Base-by-base conservation (phyloP, 1,140 invertebrate species). In the Lamellibrachia luymesi region DNA sequence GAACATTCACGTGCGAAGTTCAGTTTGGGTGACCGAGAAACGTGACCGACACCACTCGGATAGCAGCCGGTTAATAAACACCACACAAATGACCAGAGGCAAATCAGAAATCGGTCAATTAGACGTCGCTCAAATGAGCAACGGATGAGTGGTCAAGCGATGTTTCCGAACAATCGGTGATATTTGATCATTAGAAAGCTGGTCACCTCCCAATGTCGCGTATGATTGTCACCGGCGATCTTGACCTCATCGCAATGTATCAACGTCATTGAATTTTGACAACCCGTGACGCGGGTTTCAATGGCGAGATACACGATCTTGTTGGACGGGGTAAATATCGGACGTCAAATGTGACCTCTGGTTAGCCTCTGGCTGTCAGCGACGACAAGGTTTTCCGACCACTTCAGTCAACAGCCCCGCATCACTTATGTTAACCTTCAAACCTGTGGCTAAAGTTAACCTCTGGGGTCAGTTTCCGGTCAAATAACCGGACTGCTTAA, bases 1-100 rank as follows among this genome's bases (percentile, higher is more conserved):
- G 64, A 80, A 80, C 64, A 80, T 80, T 80, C 64, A 80, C 64
- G 64, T 80, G 64, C 64, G 64, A 80, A 80, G 64, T 80, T 80
- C 64, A 80, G 64, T 80, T 80, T 80, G 64, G 64, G 64, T 80
- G 64, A 80, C 8, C 64, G 64, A 80, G 64, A 80, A 80, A 80
- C 64, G 64, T 80, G 64, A 80, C 64, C 4, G 2, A 22, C 4
- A 80, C 13, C 64, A 80, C 13, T 10, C 25, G 64, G 64, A 80
- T 22, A 80, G 5, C 13, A 22, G 64, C 64, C 13, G 64, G 64
- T 80, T 80, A 80, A 80, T 80, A 80, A 80, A 80, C 64, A 80
- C 64, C 64, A 22, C 13, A 80, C 64, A 80, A 80, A 22, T 80
- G 64, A 80, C 64, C 64, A 80, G 64, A 10, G 64, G 64, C 64